Evolutionary conservation across 2,888 invertebrate species (phyloP).

Genomic region (Onchidella celtica): DNA sequence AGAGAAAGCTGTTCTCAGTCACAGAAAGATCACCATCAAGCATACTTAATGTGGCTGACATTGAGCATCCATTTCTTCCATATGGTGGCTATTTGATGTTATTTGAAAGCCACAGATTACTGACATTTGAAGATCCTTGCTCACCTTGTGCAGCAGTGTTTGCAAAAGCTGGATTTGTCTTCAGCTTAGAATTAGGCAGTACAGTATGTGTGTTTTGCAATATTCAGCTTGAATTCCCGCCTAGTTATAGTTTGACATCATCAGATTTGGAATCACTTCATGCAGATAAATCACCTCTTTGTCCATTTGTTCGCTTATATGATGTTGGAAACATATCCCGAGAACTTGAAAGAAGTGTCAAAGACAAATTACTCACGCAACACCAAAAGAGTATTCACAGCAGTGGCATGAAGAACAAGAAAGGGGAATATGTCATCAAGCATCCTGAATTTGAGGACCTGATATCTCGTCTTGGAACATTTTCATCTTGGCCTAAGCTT

Average conservation of each 20-base stretch:
- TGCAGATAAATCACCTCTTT: constrained; percentile 28
- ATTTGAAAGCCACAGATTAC: constrained; percentile 49
- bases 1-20: not conserved
- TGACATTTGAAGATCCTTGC: constrained; percentile 39
- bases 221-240: constrained; percentile 21
- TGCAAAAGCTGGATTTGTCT: constrained; percentile 51
- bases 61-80: constrained; percentile 44
- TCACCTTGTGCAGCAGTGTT: constrained; percentile 36
- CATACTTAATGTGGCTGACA: not conserved
- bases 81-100: constrained; percentile 42
- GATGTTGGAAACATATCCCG: constrained; percentile 52
- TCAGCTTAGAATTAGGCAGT: constrained; percentile 15
- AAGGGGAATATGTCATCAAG: constrained; percentile 39
- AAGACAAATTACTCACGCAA: constrained; percentile 20
- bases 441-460: constrained; percentile 49
- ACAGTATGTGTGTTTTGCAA: constrained; percentile 50
- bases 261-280: constrained; percentile 34
- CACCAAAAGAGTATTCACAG: not conserved
- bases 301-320: constrained; percentile 48
- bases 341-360: constrained; percentile 32
- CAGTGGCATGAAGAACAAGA: not conserved
- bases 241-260: constrained; percentile 9
- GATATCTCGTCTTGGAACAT: constrained; percentile 43
- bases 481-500: constrained; percentile 51
- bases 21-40: not conserved